These are phyloP conservation scores for Neosilurus mollespiculum DNA, from an alignment of 2,797 vertebrate genomes.

Conservation along the genomic window DNA sequence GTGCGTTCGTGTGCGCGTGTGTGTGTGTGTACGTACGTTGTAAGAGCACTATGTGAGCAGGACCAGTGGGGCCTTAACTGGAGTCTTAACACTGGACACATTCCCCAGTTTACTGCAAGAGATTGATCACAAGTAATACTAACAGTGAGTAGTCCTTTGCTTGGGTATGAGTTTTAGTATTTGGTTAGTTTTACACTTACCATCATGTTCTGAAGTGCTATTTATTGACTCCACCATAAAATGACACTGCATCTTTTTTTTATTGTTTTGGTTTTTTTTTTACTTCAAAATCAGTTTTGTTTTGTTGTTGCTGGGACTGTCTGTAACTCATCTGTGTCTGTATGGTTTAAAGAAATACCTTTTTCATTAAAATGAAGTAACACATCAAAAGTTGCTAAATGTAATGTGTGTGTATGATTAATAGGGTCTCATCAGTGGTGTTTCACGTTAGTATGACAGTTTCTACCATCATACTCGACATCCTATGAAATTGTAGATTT, in stretches of 20 bases:
- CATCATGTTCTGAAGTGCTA: conserved; percentile 38
- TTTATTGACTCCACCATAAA: conserved; percentile 52
- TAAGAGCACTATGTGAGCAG: conserved; percentile 38
- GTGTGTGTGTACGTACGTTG: conserved; percentile 27
- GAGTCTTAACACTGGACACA: conserved; percentile 50
- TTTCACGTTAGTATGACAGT: not conserved
- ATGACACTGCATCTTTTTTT: conserved; percentile 20
- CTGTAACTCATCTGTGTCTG: not conserved
- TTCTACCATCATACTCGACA: not conserved
- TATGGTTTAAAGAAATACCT: not conserved
- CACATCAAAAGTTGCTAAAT: not conserved
- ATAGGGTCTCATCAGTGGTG: not conserved
- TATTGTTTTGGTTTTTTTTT: not conserved
- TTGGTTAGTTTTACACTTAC: conserved; percentile 36
- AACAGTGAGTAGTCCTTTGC: conserved; percentile 10
- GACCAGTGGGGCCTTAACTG: conserved; percentile 7
- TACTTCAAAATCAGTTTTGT: conserved; percentile 19
- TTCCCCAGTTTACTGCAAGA: conserved; percentile 29
- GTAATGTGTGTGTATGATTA: not conserved
- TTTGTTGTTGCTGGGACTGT: conserved; percentile 1
- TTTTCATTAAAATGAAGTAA: conserved; percentile 14
- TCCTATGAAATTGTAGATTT: too few species aligned
- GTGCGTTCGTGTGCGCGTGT: not conserved
- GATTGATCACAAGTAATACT: conserved; percentile 12
- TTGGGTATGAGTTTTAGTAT: conserved; percentile 10